Conservation (phyloP, 2,888 invertebrate genomes). For the Dysmachus trigonus region DNA sequence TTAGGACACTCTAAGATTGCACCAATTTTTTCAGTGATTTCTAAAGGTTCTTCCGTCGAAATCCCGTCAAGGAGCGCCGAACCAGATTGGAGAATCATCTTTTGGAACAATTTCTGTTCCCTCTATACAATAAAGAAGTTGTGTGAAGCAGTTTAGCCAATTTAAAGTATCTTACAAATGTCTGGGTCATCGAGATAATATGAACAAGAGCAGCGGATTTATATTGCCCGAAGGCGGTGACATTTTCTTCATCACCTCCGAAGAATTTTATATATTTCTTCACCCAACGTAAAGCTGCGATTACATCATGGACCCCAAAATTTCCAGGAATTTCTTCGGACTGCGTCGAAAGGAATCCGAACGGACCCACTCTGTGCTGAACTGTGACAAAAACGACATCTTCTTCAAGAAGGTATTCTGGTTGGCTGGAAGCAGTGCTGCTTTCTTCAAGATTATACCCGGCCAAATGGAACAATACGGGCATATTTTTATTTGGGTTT, state of each 20-base stretch:
- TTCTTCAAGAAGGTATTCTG: slow-evolving; percentile 64
- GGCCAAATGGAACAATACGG: slow-evolving; percentile 42
- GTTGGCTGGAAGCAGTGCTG: slow-evolving; percentile 60
- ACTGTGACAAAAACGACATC: slow-evolving; percentile 65
- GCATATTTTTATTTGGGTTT: slow-evolving; percentile 11
- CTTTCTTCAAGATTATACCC: slow-evolving; percentile 56
- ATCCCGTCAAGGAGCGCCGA: slow-evolving; percentile 57
- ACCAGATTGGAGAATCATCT: slow-evolving; percentile 64
- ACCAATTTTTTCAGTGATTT: not conserved
- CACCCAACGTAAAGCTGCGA: slow-evolving; percentile 66
- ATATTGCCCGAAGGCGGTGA: slow-evolving; percentile 65
- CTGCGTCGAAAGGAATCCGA: slow-evolving; percentile 67
- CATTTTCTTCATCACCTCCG: slow-evolving; percentile 61
- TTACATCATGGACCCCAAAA: slow-evolving; percentile 67
- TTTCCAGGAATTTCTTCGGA: slow-evolving; percentile 67
- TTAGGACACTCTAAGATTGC: not conserved
- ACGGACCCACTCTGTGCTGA: slow-evolving; percentile 67
- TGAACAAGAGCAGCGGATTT: slow-evolving; percentile 61
- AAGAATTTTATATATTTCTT: slow-evolving; percentile 61
- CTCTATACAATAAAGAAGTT: not conserved
- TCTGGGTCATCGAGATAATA: not conserved
- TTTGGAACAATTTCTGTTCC: slow-evolving; percentile 60
- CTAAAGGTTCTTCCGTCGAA: not conserved
- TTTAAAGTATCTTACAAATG: not conserved
- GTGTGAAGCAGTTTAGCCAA: not conserved